Evolutionary conservation across 2,797 vertebrate species (phyloP), one percentile per base, ranked within the genome.

Genomic region (Hydrophis major): DNA sequence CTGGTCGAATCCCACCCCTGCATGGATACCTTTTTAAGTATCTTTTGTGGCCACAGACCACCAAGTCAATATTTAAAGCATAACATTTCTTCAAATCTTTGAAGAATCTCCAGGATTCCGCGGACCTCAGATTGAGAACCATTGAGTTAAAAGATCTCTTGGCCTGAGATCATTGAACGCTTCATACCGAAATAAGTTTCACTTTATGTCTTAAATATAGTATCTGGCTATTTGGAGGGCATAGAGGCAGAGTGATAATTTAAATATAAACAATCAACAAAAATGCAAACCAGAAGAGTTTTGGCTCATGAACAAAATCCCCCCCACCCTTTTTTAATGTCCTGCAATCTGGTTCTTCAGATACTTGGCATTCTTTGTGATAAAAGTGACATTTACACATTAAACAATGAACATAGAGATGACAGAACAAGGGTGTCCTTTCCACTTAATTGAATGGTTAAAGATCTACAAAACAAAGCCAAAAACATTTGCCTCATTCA

Each of bases 401-500:
- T 56, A 42, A 92, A 28, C 69, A 92, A 60, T 78, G 89, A 66
- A 27, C 25, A 28, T 32, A 93, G 12, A 59, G 4, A 5, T 86
- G 28, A 83, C 20, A 86, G 56, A 42, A n/a, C 55, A 93, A 37
- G 37, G 11, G 22, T 74, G 57, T 57, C 27, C 37, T 27, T 90
- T 87, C 53, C 13, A 69, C 18, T 69, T 69, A n/a, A 83, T 11
- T 66, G 61, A 69, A 18, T 69, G 18, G 55, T 10, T 63, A 57
- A 92, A 61, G 69, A 50, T 22, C 57, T 50, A 90, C 83, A 90
- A 69, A 90, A 66, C 25, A 18, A 22, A 89, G 37, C 4, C n/a
- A 60, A 89, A 61, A 89, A 6, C 20, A 91, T 42, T 90, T 91
- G 94, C 91, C 96, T 93, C 60, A 25, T 94, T 14, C 42, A 92